These are phyloP conservation scores for Spea multiplicata DNA, from an alignment of 2,113 vertebrate species.

Conservation along the genomic window DNA sequence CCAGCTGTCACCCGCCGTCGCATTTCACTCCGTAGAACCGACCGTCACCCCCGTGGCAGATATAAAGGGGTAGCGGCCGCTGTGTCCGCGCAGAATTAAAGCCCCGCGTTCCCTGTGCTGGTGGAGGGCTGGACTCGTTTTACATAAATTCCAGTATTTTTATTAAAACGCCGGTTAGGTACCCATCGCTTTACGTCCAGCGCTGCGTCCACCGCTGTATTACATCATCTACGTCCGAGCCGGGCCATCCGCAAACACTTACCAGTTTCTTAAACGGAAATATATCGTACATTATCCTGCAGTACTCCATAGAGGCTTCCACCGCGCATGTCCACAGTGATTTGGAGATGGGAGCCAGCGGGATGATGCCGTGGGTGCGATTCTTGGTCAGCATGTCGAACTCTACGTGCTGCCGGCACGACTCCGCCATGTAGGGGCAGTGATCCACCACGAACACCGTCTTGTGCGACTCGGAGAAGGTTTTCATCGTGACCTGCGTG, in stretches of 20 bases:
- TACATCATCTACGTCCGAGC: too few species aligned
- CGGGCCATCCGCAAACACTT: constrained; percentile 46
- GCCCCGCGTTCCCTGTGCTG: too few species aligned
- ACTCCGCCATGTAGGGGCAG: constrained; percentile 97
- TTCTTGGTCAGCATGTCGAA: constrained; percentile 97
- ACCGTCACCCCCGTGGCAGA: too few species aligned
- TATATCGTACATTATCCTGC: constrained; percentile 93
- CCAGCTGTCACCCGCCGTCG: too few species aligned
- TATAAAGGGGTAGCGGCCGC: too few species aligned
- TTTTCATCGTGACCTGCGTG: constrained; percentile 77
- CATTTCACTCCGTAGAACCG: too few species aligned
- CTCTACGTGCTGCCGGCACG: constrained; percentile 93
- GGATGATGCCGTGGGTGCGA: constrained; percentile 90
- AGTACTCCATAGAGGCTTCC: constrained; percentile 98
- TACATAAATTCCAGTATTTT: too few species aligned
- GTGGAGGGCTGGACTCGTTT: too few species aligned
- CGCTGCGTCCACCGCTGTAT: too few species aligned
- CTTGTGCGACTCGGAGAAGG: constrained; percentile 95
- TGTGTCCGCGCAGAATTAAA: too few species aligned
- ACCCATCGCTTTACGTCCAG: too few species aligned
- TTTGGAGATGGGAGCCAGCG: constrained; percentile 92
- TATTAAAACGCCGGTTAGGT: too few species aligned
- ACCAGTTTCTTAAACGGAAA: constrained; percentile 92
- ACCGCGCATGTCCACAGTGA: constrained; percentile 97
- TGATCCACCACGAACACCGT: constrained; percentile 98